These are phyloP conservation scores for Macroglossus sobrinus DNA, from an alignment of 2,113 vertebrate genomes.

Conservation along the genomic window DNA sequence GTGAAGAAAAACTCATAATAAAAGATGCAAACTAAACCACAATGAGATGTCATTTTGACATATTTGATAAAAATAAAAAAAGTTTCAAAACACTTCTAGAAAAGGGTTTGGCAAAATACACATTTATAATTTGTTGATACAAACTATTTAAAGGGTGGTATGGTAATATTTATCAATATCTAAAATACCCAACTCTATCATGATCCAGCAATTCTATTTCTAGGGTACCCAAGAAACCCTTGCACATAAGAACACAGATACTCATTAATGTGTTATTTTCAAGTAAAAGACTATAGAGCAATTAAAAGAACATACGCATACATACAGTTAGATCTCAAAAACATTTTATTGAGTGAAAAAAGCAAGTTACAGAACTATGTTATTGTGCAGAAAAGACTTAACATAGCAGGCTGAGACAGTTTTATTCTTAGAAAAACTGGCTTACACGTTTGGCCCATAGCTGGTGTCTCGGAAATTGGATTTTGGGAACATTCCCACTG, in stretches of 20 bases:
- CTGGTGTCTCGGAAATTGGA: background rate
- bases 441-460: background rate
- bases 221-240: background rate
- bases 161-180: background rate
- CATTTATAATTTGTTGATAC: background rate
- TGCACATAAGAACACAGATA: background rate
- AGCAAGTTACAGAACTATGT: background rate
- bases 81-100: background rate
- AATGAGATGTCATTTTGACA: background rate
- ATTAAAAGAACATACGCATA: background rate
- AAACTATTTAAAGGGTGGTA: background rate
- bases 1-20: background rate
- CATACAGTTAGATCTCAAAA: background rate
- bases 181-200: background rate
- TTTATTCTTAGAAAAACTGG: background rate
- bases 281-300: background rate
- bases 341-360: background rate
- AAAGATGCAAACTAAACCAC: background rate
- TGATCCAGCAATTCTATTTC: background rate
- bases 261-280: background rate
- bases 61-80: background rate
- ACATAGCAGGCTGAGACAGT: background rate
- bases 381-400: background rate
- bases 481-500: background rate
- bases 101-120: background rate